Conservation (phyloP, 2,113 vertebrate species). For the Nanger granti region DNA sequence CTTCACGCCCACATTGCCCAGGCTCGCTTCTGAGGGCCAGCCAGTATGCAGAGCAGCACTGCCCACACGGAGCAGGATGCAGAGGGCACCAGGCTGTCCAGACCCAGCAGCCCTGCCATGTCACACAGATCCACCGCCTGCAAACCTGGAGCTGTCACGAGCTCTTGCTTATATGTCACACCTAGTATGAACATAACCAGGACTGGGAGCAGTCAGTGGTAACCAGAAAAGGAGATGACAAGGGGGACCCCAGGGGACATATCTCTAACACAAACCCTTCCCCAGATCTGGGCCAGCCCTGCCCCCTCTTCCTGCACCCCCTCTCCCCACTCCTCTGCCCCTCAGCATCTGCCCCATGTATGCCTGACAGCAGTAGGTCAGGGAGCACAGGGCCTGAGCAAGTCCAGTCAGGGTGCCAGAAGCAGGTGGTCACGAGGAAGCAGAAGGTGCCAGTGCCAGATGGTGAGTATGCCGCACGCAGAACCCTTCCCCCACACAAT, state of each 20-base stretch:
- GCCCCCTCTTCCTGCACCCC: background rate
- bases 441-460: background rate
- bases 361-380: background rate
- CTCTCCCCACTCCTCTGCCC: background rate
- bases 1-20: rapidly evolving
- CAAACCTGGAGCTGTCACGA: background rate
- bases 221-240: background rate
- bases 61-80: background rate
- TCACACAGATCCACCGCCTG: rapidly evolving
- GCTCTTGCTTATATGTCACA: background rate
- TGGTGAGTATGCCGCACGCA: background rate
- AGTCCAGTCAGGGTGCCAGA: background rate
- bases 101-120: background rate
- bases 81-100: no score
- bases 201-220: background rate
- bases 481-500: background rate
- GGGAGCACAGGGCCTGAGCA: background rate
- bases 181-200: background rate
- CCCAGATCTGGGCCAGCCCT: background rate
- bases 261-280: background rate
- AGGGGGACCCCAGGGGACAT: background rate
- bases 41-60: no score
- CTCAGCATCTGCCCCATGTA: background rate
- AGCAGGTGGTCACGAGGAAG: background rate
- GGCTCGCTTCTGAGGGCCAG: background rate